Evolutionary conservation across 92 coral and sea anemone species (phyloP), one percentile per base, ranked within the genome.

Genomic region (Epizoanthus illoricatus): DNA sequence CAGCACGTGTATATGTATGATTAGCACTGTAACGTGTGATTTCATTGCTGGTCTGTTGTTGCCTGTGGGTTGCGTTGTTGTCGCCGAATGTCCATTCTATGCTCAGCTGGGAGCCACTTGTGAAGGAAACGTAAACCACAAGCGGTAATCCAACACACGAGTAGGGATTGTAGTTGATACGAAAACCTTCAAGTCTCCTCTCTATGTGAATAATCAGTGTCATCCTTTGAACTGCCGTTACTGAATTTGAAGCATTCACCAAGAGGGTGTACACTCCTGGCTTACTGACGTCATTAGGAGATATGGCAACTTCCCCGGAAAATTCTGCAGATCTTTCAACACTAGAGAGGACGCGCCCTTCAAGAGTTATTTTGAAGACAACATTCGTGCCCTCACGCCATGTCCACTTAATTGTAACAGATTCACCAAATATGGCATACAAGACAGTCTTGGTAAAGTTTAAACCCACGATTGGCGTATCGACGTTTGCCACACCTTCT

Each of bases 41-140:
- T 9, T 80, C 85, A 20, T 49, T 56, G 54, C 85, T 84, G 52
- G 88, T 88, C 36, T 49, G 36, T 7, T 72, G 83, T 43, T 81
- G 41, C 24, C 72, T 36, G 73, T 73, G 47, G 3, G 45, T 80
- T 9, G 65, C 63, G 49, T 42, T 83, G 16, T 88, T 90, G 61
- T 91, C 94, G 0, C 99, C 98, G 59, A 85, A 96, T 0, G 40
- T 41, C 98, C 95, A 95, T 0, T 69, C 73, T 9, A 94, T 67
- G 10, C 45, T 71, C 15, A 90, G 81, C 65, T 89, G 95, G 19
- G 94, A 72, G 28, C 98, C 98, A 54, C 87, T 67, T 4, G 68
- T 71, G 63, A 90, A 80, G 8, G 85, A 67, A 17, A 91, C 85
- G 69, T 86, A 88, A 60, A 91, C 81, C 63, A 89, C 84, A 16